Conservation (phyloP, 2,888 invertebrate genomes). For the Lithodes maja region DNA sequence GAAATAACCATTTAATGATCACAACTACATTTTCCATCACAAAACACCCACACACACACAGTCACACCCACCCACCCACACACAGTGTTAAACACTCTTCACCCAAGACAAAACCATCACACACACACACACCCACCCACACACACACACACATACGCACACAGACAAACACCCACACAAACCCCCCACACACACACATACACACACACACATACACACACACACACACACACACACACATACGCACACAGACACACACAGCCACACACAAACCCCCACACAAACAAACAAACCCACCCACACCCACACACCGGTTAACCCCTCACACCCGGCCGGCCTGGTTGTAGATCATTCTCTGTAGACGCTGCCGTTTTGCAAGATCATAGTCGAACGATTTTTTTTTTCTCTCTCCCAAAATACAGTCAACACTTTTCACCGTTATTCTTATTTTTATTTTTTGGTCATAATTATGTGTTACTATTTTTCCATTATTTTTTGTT, state of each 20-base stretch:
- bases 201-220: slow-evolving; percentile 9
- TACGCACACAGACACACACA: not conserved
- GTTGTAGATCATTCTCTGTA: slow-evolving; percentile 56
- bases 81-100: no score
- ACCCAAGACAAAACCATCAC: no score
- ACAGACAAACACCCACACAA: slow-evolving; percentile 10
- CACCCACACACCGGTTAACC: not conserved
- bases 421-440: slow-evolving; percentile 30
- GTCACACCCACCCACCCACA: no score
- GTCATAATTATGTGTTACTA: no score
- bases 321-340: slow-evolving; percentile 42
- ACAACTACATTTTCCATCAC: no score
- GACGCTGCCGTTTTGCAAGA: slow-evolving; percentile 66
- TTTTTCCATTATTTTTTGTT: no score
- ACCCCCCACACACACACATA: slow-evolving; percentile 28
- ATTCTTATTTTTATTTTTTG: not conserved
- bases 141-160: slow-evolving; percentile 13
- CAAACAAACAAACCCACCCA: not conserved
- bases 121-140: slow-evolving; percentile 20
- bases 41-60: no score
- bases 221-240: not conserved
- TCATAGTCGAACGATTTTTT: slow-evolving; percentile 43
- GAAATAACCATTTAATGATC: not conserved
- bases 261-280: not conserved
- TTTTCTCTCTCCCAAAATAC: slow-evolving; percentile 30